Percentiles rank a stretch among this genome's conserved stretches.
These are phyloP conservation scores for Psittacula cyanocephala DNA, from an alignment of 2,113 vertebrate species.

Conservation along the genomic window DNA sequence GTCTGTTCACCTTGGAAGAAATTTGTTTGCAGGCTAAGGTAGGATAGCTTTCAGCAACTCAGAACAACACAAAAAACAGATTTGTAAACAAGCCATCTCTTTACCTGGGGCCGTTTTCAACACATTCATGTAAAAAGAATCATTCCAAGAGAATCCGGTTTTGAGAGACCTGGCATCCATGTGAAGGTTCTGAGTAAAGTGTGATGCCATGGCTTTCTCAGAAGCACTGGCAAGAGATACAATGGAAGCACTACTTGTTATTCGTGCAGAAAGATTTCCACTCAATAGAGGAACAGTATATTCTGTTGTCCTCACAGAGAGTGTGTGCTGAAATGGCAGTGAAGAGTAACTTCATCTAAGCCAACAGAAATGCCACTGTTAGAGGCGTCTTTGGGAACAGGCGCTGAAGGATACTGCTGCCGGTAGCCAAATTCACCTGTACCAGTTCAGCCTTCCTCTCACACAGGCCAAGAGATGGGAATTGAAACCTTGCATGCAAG, in stretches of 20 bases:
- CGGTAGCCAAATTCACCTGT: slow-evolving; percentile 30
- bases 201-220: not conserved
- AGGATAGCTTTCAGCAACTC: not conserved
- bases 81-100: not conserved
- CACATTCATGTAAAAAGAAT: accelerated
- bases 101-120: not conserved
- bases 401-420: not conserved
- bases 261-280: not conserved
- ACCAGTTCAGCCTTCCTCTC: not conserved
- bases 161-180: not conserved
- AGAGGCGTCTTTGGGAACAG: not conserved
- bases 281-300: not conserved
- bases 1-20: not conserved
- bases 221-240: not conserved
- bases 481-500: not conserved
- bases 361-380: not conserved
- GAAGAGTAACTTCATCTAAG: not conserved
- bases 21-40: not conserved
- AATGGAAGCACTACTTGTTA: not conserved
- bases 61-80: not conserved
- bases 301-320: not conserved
- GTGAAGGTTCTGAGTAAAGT: not conserved
- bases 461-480: slow-evolving; percentile 26
- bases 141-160: not conserved
- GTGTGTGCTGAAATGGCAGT: accelerated